A percentile compares a stretch with the other conserved stretches of the same genome.
Evolutionary conservation across 2,113 vertebrate species (phyloP).

Genomic region (Halichoerus grypus): DNA sequence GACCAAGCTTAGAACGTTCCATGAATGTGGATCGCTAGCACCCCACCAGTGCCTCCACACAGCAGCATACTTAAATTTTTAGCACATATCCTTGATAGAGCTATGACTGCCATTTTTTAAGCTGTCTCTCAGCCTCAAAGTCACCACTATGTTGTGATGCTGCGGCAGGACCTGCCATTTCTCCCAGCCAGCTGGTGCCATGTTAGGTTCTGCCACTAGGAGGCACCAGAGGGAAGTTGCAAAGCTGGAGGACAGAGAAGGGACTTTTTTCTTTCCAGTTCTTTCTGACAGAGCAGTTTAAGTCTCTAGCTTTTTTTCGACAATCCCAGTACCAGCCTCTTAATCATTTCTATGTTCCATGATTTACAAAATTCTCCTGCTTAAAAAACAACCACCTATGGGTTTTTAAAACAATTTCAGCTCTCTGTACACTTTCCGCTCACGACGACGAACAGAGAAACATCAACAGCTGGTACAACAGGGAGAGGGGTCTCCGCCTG

Average conservation of each 20-base stretch:
- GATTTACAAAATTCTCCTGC: not conserved
- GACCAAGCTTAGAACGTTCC: not conserved
- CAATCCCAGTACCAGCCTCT: not conserved
- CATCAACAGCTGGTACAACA: not conserved
- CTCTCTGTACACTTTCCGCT: not conserved
- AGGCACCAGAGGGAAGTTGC: not conserved
- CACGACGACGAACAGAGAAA: not conserved
- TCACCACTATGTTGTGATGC: not conserved
- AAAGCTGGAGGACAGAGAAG: not conserved
- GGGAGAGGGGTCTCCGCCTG: not conserved
- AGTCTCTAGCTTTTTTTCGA: not conserved
- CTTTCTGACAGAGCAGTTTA: not conserved
- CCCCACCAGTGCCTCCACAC: not conserved
- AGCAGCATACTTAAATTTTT: not conserved
- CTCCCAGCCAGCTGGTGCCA: not conserved
- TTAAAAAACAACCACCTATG: not conserved
- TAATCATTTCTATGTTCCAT: not conserved
- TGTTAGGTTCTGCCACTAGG: not conserved
- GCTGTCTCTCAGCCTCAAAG: not conserved
- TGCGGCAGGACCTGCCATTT: fast-evolving
- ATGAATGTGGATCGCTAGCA: too few species aligned
- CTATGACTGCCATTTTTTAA: not conserved
- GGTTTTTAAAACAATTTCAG: not conserved
- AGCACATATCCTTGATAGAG: not conserved
- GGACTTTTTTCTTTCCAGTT: not conserved